A percentile compares a stretch with the other conserved stretches of the same genome.
Evolutionary conservation across 2,113 vertebrate genomes (phyloP).

Genomic region (Micronisus gabar): DNA sequence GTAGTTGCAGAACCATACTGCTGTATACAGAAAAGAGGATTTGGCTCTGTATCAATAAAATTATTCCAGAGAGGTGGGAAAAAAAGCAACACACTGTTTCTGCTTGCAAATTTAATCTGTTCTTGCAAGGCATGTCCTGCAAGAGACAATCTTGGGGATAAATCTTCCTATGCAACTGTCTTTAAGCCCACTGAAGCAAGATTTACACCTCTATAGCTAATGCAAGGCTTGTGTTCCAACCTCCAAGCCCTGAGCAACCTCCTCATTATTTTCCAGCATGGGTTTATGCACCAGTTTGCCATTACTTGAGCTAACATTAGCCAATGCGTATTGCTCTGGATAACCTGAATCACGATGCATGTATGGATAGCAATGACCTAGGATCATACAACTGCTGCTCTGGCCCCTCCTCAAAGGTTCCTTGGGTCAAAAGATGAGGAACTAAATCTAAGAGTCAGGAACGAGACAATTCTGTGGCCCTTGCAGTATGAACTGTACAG

Average conservation of each 20-base stretch:
- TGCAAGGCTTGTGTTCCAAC: background rate
- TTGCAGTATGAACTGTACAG: background rate
- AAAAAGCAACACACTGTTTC: background rate
- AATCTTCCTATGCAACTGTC: background rate
- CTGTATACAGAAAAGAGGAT: background rate
- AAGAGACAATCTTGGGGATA: background rate
- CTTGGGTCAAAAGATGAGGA: background rate
- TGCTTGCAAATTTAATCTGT: background rate
- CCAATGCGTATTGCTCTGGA: background rate
- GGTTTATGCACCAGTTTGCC: background rate
- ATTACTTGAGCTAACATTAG: background rate
- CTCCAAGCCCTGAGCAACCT: background rate
- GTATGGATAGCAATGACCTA: background rate
- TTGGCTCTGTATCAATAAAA: background rate
- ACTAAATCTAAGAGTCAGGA: background rate
- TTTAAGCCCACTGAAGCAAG: background rate
- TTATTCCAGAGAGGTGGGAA: background rate
- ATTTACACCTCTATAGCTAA: background rate
- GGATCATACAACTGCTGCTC: background rate
- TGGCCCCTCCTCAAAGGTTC: background rate
- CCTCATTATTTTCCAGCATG: background rate
- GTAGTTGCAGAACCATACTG: background rate
- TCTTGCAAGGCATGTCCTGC: background rate
- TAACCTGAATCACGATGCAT: background rate
- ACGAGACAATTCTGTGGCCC: background rate